Evolutionary conservation across 1,140 invertebrate genomes (phyloP).

Genomic region (Yoshiicerus persimilis): DNA sequence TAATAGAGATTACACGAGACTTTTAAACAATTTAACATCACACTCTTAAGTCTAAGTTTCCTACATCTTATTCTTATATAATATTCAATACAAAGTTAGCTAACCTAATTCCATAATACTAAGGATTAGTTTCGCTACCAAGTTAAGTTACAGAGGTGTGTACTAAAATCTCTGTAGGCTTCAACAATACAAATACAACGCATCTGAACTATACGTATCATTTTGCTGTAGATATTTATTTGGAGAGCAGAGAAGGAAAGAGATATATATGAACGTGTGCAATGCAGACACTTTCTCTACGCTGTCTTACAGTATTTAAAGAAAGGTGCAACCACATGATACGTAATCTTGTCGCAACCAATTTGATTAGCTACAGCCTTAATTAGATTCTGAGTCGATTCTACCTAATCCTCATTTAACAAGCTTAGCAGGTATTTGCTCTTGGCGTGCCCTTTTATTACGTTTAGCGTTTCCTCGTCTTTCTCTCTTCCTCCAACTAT

Average conservation of each 20-base stretch:
- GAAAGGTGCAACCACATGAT: not conserved
- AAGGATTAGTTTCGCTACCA: not conserved
- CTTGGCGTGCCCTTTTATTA: not conserved
- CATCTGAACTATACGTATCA: too few species aligned
- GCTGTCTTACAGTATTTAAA: not conserved
- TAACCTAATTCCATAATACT: not conserved
- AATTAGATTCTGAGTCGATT: slow-evolving; percentile 5
- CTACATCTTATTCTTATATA: not conserved
- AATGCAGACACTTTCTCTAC: too few species aligned
- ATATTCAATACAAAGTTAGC: not conserved
- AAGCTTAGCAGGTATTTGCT: not conserved
- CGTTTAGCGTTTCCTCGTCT: not conserved
- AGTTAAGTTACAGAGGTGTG: too few species aligned
- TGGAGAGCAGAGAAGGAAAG: too few species aligned
- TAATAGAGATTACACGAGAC: not conserved
- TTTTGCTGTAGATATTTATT: too few species aligned
- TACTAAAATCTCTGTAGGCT: too few species aligned
- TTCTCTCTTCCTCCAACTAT: not conserved
- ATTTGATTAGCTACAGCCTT: slow-evolving; percentile 1
- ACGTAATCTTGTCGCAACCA: not conserved
- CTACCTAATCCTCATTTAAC: not conserved
- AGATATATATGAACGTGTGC: not conserved
- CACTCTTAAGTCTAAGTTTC: not conserved
- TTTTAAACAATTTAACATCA: not conserved
- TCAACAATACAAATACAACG: too few species aligned